These are phyloP conservation scores for Acrossocheilus fasciatus DNA, from an alignment of 2,797 vertebrate genomes.

Conservation along the genomic window DNA sequence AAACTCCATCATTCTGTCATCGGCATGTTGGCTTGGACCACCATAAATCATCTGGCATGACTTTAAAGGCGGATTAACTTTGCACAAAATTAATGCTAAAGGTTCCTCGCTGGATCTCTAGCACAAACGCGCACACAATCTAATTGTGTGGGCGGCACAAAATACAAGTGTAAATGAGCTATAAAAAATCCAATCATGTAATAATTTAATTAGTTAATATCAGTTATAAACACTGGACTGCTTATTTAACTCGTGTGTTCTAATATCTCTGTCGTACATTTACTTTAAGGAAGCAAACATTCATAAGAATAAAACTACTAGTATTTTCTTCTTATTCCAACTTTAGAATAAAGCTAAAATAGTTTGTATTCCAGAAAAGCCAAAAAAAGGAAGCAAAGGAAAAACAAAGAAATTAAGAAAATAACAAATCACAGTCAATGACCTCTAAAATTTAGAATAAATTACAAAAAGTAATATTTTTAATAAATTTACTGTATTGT, in stretches of 20 bases:
- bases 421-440: neutral
- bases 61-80: conserved; percentile 39
- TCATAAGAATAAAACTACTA: neutral
- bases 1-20: conserved; percentile 55
- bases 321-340: neutral
- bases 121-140: neutral
- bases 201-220: neutral
- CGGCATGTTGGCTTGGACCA: conserved; percentile 31
- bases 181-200: neutral
- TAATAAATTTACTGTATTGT: neutral
- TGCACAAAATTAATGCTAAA: conserved; percentile 18
- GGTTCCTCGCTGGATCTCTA: neutral
- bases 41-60: conserved; percentile 42
- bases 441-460: neutral
- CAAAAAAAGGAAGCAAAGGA: neutral
- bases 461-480: neutral
- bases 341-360: too few relatives aligned
- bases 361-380: neutral
- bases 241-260: neutral
- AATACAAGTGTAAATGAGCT: neutral
- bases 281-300: neutral
- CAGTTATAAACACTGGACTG: neutral
- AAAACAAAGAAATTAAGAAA: neutral
- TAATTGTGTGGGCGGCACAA: neutral
- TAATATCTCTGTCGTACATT: too few relatives aligned